Conservation (phyloP, 2,113 vertebrate species). For the Anas platyrhynchos region DNA sequence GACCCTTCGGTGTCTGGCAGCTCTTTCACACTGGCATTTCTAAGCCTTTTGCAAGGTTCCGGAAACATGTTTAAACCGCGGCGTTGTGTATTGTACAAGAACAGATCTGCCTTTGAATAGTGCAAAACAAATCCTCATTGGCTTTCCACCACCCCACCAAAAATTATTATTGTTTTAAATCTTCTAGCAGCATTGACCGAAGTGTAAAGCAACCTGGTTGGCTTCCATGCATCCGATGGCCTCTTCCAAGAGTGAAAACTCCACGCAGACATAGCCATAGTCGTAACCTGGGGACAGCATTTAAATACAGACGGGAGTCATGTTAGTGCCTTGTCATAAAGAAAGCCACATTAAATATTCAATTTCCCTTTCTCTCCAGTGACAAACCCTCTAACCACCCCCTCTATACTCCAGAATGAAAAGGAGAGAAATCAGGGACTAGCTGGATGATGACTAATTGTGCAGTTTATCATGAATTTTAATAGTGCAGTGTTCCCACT, state of each 20-base stretch:
- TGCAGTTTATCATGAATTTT: conserved; percentile 40
- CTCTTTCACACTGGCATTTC: conserved; percentile 34
- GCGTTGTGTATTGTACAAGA: conserved; percentile 33
- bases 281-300: conserved; percentile 99
- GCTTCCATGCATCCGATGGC: conserved; percentile 99
- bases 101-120: conserved; percentile 66
- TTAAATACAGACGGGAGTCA: conserved; percentile 99
- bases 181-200: conserved; percentile 94
- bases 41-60: conserved; percentile 49
- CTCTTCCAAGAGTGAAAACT: conserved; percentile 99
- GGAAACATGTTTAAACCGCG: conserved; percentile 48
- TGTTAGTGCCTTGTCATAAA: conserved; percentile 91
- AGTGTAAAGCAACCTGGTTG: conserved; percentile 99
- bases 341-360: conserved; percentile 78
- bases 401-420: conserved; percentile 54
- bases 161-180: conserved; percentile 71
- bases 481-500: conserved; percentile 25
- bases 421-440: conserved; percentile 48
- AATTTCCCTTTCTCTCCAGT: conserved; percentile 76
- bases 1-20: not conserved
- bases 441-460: conserved; percentile 53
- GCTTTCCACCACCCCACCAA: conserved; percentile 82
- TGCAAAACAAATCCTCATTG: conserved; percentile 59
- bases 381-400: conserved; percentile 67
- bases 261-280: conserved; percentile 99